phyloP scores from a whole-genome alignment of 2,888 invertebrate species.

The Anoplius nigerrimus region DNA sequence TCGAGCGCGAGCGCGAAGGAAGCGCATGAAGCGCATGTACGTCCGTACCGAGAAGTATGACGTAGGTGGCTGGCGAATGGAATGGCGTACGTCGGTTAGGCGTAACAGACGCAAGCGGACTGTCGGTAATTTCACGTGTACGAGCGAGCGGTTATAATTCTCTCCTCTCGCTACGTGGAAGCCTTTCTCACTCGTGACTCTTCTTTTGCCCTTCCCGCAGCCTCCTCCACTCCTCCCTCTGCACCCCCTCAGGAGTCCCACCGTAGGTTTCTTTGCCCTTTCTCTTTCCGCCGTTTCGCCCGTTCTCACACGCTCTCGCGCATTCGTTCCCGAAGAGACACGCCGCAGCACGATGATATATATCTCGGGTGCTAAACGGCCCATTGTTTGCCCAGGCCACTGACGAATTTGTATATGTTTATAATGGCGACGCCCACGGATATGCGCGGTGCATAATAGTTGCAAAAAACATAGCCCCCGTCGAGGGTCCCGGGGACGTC shows the following conservation, averaged over 20 bases:
- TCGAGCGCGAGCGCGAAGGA: too few species aligned
- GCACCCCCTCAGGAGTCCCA: too few species aligned
- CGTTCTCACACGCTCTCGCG: constrained; percentile 1
- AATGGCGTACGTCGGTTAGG: neutral
- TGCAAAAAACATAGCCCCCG: constrained; percentile 38
- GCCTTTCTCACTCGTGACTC: neutral
- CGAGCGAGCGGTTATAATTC: constrained; percentile 30
- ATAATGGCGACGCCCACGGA: constrained; percentile 68
- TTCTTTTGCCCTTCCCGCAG: constrained; percentile 9
- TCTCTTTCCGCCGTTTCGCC: neutral
- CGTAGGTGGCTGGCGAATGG: too few species aligned
- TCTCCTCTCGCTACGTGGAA: neutral
- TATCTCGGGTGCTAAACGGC: constrained; percentile 73
- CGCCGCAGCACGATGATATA: constrained; percentile 71
- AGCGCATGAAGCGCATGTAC: too few species aligned
- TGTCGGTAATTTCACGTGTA: constrained; percentile 42
- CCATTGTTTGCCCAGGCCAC: constrained; percentile 72
- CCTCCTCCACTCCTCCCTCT: too few species aligned
- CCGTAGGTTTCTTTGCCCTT: neutral
- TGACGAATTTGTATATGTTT: constrained; percentile 75
- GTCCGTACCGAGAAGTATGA: too few species aligned
- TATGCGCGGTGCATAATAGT: constrained; percentile 48
- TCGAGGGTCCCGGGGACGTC: constrained; percentile 23
- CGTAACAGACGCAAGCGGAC: constrained; percentile 12
- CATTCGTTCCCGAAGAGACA: constrained; percentile 26